Base-by-base conservation (phyloP, 2,888 invertebrate species). In the Cryptocheilus praepositus region DNA sequence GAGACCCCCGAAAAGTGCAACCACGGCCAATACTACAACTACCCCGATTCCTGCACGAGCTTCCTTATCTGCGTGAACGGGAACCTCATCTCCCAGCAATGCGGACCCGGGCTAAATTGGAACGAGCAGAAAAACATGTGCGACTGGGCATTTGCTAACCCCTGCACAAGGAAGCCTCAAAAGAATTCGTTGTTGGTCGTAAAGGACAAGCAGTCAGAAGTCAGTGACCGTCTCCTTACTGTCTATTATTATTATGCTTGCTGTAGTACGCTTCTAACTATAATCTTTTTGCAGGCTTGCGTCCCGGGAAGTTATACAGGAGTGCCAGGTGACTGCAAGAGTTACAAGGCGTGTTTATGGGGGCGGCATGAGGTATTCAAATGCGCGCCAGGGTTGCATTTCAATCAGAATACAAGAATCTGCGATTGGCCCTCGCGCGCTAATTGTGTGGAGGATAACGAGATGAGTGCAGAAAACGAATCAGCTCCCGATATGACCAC, bases 41-140 rank as follows among this genome's bases (percentile, higher is more conserved):
- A 94, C 81, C 92, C 93, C 0, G 91, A 92, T 58, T 88, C 89
- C 0, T 96, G 96, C 81, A 92, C 92, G 62, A 92, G 92, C 80
- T 96, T 95, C 88, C 93, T 93, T 81, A 92, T 96, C 19, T 96
- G 96, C 84, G 93, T 94, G 11, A 95, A 95, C 86, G 93, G 93
- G 0, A 88, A 91, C n/a, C 88, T 94, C 59, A 90, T 95, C 2
- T 89, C 92, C 0, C 94, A 93, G 81, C 91, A 91, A 63, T 96
- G 96, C 82, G 94, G 94, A 0, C 93, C 94, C 0, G 94, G 95
- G 0, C 90, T 96, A 0, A 92, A 93, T 70, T 96, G 95, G 95
- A 92, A 93, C 77, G 90, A 91, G 0, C 91, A 92, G 8, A 90
- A 90, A 21, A 91, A 91, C 22, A 93, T 93, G 86, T 96, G 96